These are phyloP conservation scores for Riparia riparia DNA, from an alignment of 2,113 vertebrate species.

Conservation along the genomic window DNA sequence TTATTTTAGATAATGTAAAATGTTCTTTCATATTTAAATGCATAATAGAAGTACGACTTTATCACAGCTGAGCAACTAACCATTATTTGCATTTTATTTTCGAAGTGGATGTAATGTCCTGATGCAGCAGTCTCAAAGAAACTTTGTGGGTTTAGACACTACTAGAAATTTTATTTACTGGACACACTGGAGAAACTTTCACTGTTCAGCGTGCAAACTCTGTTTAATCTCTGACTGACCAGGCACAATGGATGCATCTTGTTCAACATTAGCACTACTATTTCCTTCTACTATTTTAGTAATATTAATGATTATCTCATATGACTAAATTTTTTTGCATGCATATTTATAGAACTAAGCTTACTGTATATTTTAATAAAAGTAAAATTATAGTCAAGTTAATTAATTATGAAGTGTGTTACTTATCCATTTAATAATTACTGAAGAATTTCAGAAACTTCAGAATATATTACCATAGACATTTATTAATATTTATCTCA, in stretches of 20 bases:
- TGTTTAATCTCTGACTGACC: background rate
- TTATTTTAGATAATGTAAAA: conserved; percentile 48
- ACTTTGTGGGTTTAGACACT: background rate
- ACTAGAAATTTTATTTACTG: background rate
- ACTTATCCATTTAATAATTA: background rate
- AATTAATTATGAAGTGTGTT: background rate
- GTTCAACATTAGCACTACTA: background rate
- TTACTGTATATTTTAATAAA: background rate
- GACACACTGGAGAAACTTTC: background rate
- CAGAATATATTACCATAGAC: background rate
- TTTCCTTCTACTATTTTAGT: background rate
- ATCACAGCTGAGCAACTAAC: background rate
- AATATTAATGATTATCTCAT: background rate
- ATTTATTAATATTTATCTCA: background rate
- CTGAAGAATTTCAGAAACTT: background rate
- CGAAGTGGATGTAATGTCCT: background rate
- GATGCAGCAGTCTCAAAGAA: background rate
- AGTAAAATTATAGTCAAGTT: background rate
- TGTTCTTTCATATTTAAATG: conserved; percentile 8
- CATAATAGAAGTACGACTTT: background rate
- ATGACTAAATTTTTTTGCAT: background rate
- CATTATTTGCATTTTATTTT: conserved; percentile 12
- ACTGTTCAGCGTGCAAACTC: background rate
- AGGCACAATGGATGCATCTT: background rate
- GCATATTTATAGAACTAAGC: background rate